Conservation (phyloP, 2,888 invertebrate species). For the Rhogogaster chlorosoma region DNA sequence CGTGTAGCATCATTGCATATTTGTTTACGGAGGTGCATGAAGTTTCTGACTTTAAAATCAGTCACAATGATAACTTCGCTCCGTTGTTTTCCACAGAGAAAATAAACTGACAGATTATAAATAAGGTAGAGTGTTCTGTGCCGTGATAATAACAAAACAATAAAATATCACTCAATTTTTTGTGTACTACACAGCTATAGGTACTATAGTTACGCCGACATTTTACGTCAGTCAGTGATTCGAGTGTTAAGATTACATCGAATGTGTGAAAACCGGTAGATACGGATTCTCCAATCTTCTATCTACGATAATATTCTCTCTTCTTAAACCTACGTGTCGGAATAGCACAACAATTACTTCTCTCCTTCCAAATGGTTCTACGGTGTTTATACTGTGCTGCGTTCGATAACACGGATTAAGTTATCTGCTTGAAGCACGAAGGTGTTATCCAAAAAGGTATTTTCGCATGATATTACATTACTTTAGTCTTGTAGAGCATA, state of each 20-base stretch:
- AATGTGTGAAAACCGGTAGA: not conserved
- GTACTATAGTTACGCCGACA: not conserved
- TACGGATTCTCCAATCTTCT: not conserved
- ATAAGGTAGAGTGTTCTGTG: not conserved
- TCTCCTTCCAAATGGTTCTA: not conserved
- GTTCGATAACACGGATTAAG: constrained; percentile 24
- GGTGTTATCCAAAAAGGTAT: not conserved
- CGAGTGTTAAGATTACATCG: not conserved
- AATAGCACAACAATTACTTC: not conserved
- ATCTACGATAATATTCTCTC: not conserved
- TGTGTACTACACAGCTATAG: not conserved
- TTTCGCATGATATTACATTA: not conserved
- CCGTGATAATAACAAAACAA: not conserved
- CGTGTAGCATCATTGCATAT: not conserved
- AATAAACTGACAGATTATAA: not conserved
- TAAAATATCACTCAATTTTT: not conserved
- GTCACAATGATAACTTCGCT: constrained; percentile 6
- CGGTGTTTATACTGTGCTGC: not conserved
- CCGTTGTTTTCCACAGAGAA: not conserved
- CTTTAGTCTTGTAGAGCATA: not conserved
- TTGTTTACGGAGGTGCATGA: not conserved
- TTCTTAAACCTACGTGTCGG: not conserved
- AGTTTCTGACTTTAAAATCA: constrained; percentile 23
- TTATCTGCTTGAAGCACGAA: not conserved
- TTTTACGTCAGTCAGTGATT: not conserved